Conservation (phyloP, 2,888 invertebrate genomes). For the Monopis laevigella region DNA sequence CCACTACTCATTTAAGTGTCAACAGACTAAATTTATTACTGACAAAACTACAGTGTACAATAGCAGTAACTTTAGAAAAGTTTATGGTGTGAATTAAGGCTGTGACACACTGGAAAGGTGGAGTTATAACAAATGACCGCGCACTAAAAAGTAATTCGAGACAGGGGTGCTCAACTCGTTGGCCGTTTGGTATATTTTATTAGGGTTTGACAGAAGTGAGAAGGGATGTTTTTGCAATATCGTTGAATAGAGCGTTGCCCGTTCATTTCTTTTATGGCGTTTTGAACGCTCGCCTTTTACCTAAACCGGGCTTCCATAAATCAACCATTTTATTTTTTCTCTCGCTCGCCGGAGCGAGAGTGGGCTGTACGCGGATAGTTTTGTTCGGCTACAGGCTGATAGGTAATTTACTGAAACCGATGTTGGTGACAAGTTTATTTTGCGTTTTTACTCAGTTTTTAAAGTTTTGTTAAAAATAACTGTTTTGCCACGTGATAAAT, state of each 20-base stretch:
- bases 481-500: too few species aligned
- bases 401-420: too few species aligned
- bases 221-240: conserved; percentile 23
- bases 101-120: not conserved
- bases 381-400: too few species aligned
- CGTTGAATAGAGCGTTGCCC: conserved; percentile 11
- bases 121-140: conserved; percentile 10
- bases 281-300: conserved; percentile 28
- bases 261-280: conserved; percentile 24
- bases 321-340: conserved; percentile 23
- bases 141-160: conserved; percentile 11
- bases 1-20: not conserved
- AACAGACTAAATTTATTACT: not conserved
- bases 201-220: conserved; percentile 31
- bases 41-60: not conserved
- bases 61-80: not conserved
- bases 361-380: too few species aligned
- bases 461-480: too few species aligned
- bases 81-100: not conserved
- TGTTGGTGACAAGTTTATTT: too few species aligned
- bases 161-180: not conserved
- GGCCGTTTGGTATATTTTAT: conserved; percentile 24
- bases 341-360: too few species aligned
- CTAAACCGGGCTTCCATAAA: conserved; percentile 28
- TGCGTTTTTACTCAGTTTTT: too few species aligned